phyloP scores from a whole-genome alignment of 2,113 vertebrate species.

The Mixornis gularis region DNA sequence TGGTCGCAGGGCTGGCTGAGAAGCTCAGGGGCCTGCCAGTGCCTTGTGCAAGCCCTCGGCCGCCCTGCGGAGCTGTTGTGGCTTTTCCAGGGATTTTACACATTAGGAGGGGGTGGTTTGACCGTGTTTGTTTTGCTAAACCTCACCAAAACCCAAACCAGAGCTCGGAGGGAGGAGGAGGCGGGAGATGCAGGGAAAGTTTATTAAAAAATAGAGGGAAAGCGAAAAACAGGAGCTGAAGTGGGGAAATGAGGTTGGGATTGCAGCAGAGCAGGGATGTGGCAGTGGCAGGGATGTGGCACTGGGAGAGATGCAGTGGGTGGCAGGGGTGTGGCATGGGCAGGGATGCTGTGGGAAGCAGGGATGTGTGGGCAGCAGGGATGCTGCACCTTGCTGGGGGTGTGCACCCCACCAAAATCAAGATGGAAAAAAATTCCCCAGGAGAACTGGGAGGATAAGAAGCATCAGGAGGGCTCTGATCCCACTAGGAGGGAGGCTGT shows the following conservation, averaged over 20 bases:
- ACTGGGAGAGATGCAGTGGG: not conserved
- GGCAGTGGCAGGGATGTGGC: not conserved
- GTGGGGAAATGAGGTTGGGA: not conserved
- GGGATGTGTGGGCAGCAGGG: not conserved
- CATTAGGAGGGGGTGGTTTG: slow-evolving; percentile 56
- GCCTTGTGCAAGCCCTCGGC: not conserved
- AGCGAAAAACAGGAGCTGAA: not conserved
- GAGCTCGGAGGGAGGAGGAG: not conserved
- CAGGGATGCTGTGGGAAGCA: not conserved
- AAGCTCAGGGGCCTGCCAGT: not conserved
- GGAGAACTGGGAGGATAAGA: not conserved
- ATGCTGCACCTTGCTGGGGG: not conserved
- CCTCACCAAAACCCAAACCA: slow-evolving; percentile 39
- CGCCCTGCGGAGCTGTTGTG: slow-evolving; percentile 39
- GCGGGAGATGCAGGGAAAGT: not conserved
- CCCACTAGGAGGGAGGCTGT: not conserved
- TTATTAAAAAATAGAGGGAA: not conserved
- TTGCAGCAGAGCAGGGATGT: not conserved
- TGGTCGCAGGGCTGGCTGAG: not conserved
- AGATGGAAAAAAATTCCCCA: accelerated
- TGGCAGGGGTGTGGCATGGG: not conserved
- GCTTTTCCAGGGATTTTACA: slow-evolving; percentile 53
- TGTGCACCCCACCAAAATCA: not conserved
- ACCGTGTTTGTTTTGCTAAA: slow-evolving; percentile 67
- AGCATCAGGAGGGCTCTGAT: not conserved